Percentiles rank a stretch among this genome's conserved stretches.
Evolutionary conservation across 2,888 invertebrate species (phyloP).

Genomic region (Laspeyria flexula): DNA sequence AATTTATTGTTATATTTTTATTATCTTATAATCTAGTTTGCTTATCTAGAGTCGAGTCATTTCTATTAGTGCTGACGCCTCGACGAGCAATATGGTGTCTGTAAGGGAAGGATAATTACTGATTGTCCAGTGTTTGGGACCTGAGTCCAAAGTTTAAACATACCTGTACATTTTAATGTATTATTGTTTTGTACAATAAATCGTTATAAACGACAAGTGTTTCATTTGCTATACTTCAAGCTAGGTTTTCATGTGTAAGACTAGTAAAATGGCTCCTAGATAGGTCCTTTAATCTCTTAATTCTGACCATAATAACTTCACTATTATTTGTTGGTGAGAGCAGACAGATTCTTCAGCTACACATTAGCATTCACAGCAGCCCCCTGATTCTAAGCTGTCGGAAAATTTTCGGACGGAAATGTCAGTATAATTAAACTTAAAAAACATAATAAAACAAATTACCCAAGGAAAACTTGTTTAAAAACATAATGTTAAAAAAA

Average conservation of each 20-base stretch:
- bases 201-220: slow-evolving; percentile 83
- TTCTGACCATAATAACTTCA: too few species aligned
- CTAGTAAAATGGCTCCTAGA: too few species aligned
- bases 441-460: too few species aligned
- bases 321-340: too few species aligned
- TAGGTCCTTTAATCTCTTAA: too few species aligned
- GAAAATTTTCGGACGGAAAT: too few species aligned
- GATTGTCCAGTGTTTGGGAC: slow-evolving; percentile 85
- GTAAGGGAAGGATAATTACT: slow-evolving; percentile 82
- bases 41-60: slow-evolving; percentile 84
- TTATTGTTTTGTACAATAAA: slow-evolving; percentile 87
- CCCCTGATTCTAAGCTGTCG: too few species aligned
- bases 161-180: slow-evolving; percentile 87
- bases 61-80: slow-evolving; percentile 85
- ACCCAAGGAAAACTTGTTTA: too few species aligned
- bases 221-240: slow-evolving; percentile 58
- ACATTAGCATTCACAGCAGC: too few species aligned
- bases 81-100: slow-evolving; percentile 86
- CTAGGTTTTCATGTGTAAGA: not conserved
- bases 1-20: slow-evolving; percentile 85
- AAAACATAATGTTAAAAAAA: too few species aligned
- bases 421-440: too few species aligned
- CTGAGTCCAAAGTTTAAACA: slow-evolving; percentile 84
- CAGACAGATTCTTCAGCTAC: too few species aligned
- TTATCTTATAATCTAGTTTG: slow-evolving; percentile 83